Conservation (phyloP, 1,140 invertebrate genomes). For the Philopotamus ludificatus region DNA sequence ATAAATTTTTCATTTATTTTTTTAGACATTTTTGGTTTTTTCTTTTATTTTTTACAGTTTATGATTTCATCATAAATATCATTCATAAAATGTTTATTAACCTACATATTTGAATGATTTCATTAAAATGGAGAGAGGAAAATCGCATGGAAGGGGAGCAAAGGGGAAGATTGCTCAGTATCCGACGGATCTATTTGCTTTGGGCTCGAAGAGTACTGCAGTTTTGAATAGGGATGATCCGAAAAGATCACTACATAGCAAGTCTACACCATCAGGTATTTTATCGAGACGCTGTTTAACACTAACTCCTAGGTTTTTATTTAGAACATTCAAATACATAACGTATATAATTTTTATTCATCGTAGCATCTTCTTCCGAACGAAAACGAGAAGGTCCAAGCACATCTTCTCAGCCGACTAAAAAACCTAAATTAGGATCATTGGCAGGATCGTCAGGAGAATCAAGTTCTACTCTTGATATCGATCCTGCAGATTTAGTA, state of each 20-base stretch:
- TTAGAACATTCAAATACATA: background rate
- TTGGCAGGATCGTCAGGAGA: conserved; percentile 53
- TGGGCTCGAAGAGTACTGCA: conserved; percentile 52
- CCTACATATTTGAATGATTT: too few species aligned
- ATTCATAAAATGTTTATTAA: too few species aligned
- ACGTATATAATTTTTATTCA: conserved; percentile 7
- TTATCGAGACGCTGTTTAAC: conserved; percentile 44
- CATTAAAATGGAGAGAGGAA: conserved; percentile 20
- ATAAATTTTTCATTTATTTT: too few species aligned
- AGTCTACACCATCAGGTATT: conserved; percentile 52
- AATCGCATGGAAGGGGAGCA: conserved; percentile 47
- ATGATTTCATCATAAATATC: too few species aligned
- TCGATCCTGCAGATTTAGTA: conserved; percentile 55
- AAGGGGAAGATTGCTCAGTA: conserved; percentile 55
- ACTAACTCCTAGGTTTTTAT: conserved; percentile 1
- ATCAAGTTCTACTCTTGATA: conserved; percentile 50
- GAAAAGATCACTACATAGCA: conserved; percentile 50
- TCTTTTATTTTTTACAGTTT: too few species aligned
- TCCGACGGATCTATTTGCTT: conserved; percentile 53
- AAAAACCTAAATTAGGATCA: conserved; percentile 51
- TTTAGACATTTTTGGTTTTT: too few species aligned
- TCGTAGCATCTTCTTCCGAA: conserved; percentile 42
- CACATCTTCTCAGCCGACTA: conserved; percentile 50
- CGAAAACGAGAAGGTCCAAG: conserved; percentile 49
- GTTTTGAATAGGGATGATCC: conserved; percentile 53